Evolutionary conservation across 2,113 vertebrate genomes (phyloP).

Genomic region (Pithys albifrons): DNA sequence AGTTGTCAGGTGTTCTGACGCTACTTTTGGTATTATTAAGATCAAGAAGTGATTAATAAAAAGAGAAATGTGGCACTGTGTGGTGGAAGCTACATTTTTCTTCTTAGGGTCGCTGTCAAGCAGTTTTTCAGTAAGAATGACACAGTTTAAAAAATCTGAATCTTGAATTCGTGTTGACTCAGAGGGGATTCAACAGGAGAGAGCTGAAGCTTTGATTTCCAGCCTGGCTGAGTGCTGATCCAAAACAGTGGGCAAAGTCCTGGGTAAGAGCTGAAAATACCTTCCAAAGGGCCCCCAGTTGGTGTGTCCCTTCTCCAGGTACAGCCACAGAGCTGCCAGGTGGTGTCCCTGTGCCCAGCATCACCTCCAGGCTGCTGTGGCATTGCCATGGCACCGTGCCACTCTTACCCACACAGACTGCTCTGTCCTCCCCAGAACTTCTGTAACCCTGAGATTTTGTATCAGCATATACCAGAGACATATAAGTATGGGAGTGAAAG

Average conservation of each 20-base stretch:
- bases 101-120: not conserved
- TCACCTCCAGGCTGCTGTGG: rapidly evolving
- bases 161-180: not conserved
- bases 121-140: not conserved
- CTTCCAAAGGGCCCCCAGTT: not conserved
- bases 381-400: not conserved
- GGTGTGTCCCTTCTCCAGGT: not conserved
- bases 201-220: not conserved
- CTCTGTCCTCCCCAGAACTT: not conserved
- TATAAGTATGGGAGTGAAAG: not conserved
- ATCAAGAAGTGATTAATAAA: not conserved
- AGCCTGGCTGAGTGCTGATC: not conserved
- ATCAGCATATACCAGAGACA: not conserved
- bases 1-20: not conserved
- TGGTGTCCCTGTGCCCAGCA: not conserved
- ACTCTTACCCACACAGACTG: not conserved
- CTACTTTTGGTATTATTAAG: not conserved
- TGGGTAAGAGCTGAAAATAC: not conserved
- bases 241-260: not conserved
- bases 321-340: not conserved
- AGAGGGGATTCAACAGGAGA: not conserved
- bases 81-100: not conserved
- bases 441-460: not conserved
- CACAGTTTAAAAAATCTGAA: not conserved
- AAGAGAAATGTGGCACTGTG: not conserved